phyloP scores from a whole-genome alignment of 2,888 invertebrate species.

The Noctua pronuba region DNA sequence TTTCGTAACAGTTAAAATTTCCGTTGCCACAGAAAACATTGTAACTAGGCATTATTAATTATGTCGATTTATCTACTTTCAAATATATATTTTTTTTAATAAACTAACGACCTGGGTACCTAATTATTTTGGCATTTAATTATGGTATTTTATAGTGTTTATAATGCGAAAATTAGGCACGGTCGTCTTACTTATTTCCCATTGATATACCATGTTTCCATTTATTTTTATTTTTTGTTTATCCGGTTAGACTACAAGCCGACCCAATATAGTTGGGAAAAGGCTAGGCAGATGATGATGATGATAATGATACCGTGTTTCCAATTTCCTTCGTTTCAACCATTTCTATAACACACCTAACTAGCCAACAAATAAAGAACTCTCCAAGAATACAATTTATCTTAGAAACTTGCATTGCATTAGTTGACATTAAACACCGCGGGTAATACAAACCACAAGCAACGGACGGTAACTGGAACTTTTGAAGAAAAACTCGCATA shows the following conservation, averaged over 20 bases:
- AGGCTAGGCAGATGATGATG: too few relatives aligned
- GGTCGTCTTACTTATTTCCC: background rate
- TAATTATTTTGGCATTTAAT: background rate
- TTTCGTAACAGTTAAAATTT: background rate
- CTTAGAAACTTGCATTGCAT: conserved; percentile 31
- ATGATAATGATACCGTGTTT: too few relatives aligned
- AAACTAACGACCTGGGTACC: background rate
- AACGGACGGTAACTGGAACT: conserved; percentile 36
- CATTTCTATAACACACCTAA: background rate
- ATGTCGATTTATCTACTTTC: background rate
- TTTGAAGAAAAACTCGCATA: conserved; percentile 52
- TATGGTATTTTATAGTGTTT: background rate
- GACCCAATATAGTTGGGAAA: too few relatives aligned
- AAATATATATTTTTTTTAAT: background rate
- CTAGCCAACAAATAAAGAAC: conserved; percentile 6
- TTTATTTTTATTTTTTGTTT: too few relatives aligned
- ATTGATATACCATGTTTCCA: background rate
- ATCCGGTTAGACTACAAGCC: too few relatives aligned
- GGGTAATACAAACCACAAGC: conserved; percentile 12
- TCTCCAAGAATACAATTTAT: conserved; percentile 12
- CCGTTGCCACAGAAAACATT: background rate
- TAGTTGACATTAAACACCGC: conserved; percentile 35
- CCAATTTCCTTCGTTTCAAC: background rate
- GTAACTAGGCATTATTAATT: background rate
- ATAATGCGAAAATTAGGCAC: background rate